Percentiles rank a stretch among this genome's conserved stretches.
Evolutionary conservation across 2,888 invertebrate species (phyloP).

Genomic region (Mactromeris polynyma): DNA sequence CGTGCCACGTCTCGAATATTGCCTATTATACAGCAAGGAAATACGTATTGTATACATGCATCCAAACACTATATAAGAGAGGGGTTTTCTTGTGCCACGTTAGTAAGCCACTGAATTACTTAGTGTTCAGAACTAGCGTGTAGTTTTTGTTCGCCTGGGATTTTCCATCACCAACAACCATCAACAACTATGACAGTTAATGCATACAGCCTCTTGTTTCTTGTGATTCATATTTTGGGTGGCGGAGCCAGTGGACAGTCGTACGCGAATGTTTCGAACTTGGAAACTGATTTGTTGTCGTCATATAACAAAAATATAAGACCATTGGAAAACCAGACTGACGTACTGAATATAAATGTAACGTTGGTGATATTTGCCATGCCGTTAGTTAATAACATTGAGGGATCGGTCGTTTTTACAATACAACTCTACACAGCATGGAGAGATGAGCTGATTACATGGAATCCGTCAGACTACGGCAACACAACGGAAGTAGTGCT

Average conservation of each 20-base stretch:
- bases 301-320: background rate
- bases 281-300: background rate
- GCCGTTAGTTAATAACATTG: background rate
- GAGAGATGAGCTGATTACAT: conserved; percentile 10
- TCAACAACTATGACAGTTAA: too few species aligned
- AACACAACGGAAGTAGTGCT: background rate
- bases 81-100: too few species aligned
- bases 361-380: background rate
- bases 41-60: too few species aligned
- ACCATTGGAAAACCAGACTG: background rate
- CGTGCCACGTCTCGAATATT: too few species aligned
- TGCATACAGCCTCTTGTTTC: too few species aligned
- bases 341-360: background rate
- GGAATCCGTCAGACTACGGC: conserved; percentile 20
- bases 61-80: too few species aligned
- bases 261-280: background rate
- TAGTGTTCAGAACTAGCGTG: too few species aligned
- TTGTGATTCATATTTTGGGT: background rate
- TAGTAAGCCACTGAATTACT: too few species aligned
- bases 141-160: too few species aligned
- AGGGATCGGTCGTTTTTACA: background rate
- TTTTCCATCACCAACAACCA: too few species aligned
- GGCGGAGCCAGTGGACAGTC: background rate
- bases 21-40: too few species aligned
- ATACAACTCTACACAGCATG: background rate